These are phyloP conservation scores for Amphiprion ocellaris DNA, from an alignment of 2,113 vertebrate genomes.

Conservation along the genomic window DNA sequence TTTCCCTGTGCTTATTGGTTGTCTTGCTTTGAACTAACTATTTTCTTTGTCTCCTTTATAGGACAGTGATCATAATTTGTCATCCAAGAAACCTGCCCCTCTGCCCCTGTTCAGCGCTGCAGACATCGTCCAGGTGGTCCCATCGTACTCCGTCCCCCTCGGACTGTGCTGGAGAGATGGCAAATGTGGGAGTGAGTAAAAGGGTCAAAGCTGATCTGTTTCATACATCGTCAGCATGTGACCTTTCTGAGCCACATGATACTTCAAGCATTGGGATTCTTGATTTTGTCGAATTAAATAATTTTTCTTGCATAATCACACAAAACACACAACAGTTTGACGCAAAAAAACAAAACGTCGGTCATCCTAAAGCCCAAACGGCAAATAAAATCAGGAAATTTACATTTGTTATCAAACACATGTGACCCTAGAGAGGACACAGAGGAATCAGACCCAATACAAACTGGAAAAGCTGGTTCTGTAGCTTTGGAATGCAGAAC, in stretches of 20 bases:
- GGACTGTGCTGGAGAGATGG: constrained; percentile 63
- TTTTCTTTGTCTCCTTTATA: constrained; percentile 33
- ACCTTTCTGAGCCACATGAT: neutral
- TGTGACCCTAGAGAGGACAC: neutral
- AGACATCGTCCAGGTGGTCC: constrained; percentile 82
- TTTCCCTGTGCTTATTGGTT: no score
- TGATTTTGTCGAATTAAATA: neutral
- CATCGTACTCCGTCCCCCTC: constrained; percentile 45
- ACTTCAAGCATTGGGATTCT: neutral
- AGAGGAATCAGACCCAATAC: neutral
- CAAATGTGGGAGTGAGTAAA: constrained; percentile 47
- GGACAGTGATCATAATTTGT: constrained; percentile 63
- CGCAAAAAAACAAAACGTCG: neutral
- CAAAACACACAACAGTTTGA: neutral
- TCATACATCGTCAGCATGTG: neutral
- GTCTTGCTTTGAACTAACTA: neutral
- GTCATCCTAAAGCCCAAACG: neutral
- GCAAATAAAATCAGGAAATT: neutral
- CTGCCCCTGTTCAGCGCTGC: constrained; percentile 78
- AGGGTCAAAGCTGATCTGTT: no score
- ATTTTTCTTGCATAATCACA: neutral
- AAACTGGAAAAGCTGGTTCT: constrained; percentile 71
- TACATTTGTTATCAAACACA: neutral
- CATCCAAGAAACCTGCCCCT: constrained; percentile 69
- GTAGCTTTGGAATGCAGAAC: constrained; percentile 54